Evolutionary conservation across 1,140 invertebrate genomes (phyloP).

Genomic region (Argopecten irradians): DNA sequence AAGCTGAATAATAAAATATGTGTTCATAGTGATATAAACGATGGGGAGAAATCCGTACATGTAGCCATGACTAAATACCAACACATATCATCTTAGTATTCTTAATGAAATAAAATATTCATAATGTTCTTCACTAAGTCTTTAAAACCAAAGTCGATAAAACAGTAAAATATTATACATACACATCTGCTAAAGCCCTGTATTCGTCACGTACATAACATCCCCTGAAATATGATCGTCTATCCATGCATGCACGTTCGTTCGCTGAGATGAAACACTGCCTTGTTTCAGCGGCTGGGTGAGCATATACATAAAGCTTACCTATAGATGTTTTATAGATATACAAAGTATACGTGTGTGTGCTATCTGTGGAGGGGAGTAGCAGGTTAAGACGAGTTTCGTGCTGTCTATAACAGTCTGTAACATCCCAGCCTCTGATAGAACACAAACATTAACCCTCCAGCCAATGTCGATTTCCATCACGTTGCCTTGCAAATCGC

Average conservation of each 20-base stretch:
- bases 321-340: conserved; percentile 20
- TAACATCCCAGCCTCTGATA: not conserved
- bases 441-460: not conserved
- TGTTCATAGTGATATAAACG: no score
- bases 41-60: no score
- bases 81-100: not conserved
- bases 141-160: not conserved
- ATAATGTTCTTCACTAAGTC: no score
- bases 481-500: not conserved
- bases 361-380: not conserved
- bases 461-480: not conserved
- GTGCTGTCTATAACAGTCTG: not conserved
- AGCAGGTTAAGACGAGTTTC: conserved; percentile 7
- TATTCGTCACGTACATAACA: not conserved
- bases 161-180: not conserved
- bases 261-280: not conserved
- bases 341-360: not conserved
- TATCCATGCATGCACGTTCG: not conserved
- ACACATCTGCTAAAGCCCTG: not conserved
- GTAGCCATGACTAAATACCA: no score
- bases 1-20: no score
- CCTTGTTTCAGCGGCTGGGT: not conserved
- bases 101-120: not conserved
- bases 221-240: not conserved
- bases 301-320: not conserved